These are phyloP conservation scores for Caenorhabditis panamensis DNA, from an alignment of 2,888 invertebrate genomes.

Conservation along the genomic window DNA sequence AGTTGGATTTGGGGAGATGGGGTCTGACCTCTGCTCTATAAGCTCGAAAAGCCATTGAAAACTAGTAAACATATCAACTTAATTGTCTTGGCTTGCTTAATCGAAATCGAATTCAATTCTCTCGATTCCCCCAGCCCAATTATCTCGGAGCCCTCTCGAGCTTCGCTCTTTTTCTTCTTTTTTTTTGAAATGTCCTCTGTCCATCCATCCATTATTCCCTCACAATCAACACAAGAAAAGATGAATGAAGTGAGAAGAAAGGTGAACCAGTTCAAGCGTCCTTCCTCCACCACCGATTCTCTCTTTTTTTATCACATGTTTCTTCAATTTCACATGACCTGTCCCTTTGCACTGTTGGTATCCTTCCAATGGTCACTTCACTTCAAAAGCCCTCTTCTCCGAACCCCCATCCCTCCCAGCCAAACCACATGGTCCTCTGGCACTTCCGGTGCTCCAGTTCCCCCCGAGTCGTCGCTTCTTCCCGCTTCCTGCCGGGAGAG, in stretches of 20 bases:
- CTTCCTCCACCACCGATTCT: too few species aligned
- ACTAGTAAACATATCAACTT: background rate
- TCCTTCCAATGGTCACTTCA: background rate
- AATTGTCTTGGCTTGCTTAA: background rate
- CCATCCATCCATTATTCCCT: background rate
- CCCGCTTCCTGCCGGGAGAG: slow-evolving; percentile 13
- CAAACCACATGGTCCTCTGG: slow-evolving; percentile 17
- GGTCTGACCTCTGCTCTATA: too few species aligned
- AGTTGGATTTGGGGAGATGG: too few species aligned
- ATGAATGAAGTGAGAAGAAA: background rate
- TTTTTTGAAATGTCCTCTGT: too few species aligned
- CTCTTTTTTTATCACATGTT: slow-evolving; percentile 17
- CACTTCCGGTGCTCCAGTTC: slow-evolving; percentile 47
- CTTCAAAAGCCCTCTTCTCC: background rate
- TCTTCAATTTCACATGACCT: slow-evolving; percentile 3
- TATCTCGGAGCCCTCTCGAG: background rate
- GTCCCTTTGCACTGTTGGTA: too few species aligned
- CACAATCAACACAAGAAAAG: background rate
- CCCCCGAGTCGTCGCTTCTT: slow-evolving; percentile 4
- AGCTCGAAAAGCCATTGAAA: too few species aligned
- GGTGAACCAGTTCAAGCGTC: slow-evolving; percentile 8
- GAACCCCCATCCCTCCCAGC: background rate
- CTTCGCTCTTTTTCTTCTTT: background rate
- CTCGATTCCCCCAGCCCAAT: background rate
- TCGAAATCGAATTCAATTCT: too few species aligned